Evolutionary conservation across 1,140 invertebrate species (phyloP).

Genomic region (Acarapis woodi): DNA sequence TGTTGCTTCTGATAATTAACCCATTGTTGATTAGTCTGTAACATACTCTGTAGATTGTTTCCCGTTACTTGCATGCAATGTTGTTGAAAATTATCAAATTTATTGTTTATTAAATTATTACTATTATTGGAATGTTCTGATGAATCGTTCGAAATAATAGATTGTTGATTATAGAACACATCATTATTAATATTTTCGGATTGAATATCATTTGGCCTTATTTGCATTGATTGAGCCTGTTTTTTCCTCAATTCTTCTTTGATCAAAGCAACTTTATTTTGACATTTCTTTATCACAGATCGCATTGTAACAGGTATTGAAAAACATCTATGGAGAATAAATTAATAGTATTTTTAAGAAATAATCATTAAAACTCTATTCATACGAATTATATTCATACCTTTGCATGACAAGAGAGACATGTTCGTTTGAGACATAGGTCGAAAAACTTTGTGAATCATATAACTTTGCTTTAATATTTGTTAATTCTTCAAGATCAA

Average conservation of each 20-base stretch:
- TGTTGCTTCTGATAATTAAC: no score
- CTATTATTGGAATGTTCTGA: not conserved
- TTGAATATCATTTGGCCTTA: no score
- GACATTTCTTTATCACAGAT: slow-evolving; percentile 30
- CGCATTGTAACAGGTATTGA: slow-evolving; percentile 68
- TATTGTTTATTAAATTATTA: not conserved
- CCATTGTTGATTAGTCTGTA: no score
- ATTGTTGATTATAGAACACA: no score
- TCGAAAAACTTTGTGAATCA: slow-evolving; percentile 23
- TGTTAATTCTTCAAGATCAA: slow-evolving; percentile 51
- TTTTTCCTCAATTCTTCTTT: slow-evolving; percentile 4
- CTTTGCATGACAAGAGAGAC: slow-evolving; percentile 55
- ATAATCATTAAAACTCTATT: slow-evolving; percentile 6
- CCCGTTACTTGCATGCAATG: no score
- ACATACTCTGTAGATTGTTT: no score
- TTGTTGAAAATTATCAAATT: no score
- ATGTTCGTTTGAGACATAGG: slow-evolving; percentile 30
- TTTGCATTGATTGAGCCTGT: not conserved
- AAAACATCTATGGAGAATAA: no score
- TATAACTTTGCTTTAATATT: slow-evolving; percentile 32
- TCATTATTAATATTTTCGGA: no score
- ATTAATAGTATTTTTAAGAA: slow-evolving; percentile 18
- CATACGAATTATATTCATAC: no score
- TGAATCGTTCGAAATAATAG: no score
- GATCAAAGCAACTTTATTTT: slow-evolving; percentile 5